Conservation (phyloP, 2,888 invertebrate genomes). For the Kryphioiulus occultus region DNA sequence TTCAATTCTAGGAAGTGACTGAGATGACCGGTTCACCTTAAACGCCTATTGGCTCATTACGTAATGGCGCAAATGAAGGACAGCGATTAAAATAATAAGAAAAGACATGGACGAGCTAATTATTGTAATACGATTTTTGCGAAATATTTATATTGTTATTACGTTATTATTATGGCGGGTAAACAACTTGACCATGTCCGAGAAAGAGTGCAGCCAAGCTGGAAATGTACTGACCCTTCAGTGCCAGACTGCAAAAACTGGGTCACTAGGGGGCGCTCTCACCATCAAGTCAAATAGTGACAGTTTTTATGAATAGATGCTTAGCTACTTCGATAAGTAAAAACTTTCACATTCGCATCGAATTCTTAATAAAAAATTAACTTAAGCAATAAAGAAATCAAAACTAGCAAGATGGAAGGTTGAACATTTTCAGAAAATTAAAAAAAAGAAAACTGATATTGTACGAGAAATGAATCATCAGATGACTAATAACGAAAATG, state of each 20-base stretch:
- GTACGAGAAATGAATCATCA: too few relatives aligned
- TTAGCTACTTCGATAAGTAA: too few relatives aligned
- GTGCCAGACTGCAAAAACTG: background rate
- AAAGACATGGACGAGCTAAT: background rate
- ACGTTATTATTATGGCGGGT: background rate
- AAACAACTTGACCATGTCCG: conserved; percentile 23
- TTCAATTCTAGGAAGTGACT: conserved; percentile 8
- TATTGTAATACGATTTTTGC: conserved; percentile 14
- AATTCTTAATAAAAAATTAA: too few relatives aligned
- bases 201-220: background rate
- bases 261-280: conserved; percentile 8
- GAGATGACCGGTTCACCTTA: conserved; percentile 11
- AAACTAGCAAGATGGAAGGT: too few relatives aligned
- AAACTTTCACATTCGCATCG: too few relatives aligned
- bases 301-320: too few relatives aligned
- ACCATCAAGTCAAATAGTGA: background rate
- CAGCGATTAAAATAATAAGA: background rate
- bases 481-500: too few relatives aligned
- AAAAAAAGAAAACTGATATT: too few relatives aligned
- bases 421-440: too few relatives aligned
- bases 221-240: background rate
- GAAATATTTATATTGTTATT: conserved; percentile 23
- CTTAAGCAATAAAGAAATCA: too few relatives aligned
- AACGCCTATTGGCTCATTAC: background rate
- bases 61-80: background rate